phyloP scores from a whole-genome alignment of 1,140 invertebrate genomes.

The Tigriopus japonicus region DNA sequence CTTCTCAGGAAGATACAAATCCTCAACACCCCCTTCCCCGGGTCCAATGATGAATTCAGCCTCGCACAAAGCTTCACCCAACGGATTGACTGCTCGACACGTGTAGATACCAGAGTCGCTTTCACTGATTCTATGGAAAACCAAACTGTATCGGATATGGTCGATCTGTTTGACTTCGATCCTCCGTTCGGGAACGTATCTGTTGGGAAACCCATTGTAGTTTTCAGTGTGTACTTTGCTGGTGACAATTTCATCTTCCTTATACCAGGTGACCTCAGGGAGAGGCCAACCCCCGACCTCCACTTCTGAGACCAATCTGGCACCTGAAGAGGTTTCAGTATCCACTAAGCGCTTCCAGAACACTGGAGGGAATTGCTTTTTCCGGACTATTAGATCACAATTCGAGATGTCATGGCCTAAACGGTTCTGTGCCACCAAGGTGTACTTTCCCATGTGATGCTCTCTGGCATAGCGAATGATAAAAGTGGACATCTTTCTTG shows the following conservation, averaged over 20 bases:
- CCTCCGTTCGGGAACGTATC: constrained; percentile 8
- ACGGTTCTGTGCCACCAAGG: not conserved
- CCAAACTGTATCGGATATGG: constrained; percentile 9
- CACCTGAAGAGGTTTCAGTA: not conserved
- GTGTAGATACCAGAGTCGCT: constrained; percentile 8
- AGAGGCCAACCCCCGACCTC: constrained; percentile 14
- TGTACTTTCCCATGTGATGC: constrained; percentile 12
- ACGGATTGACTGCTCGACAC: constrained; percentile 2
- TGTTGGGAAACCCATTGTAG: constrained; percentile 7
- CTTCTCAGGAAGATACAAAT: constrained; percentile 8
- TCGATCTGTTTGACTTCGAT: constrained; percentile 13
- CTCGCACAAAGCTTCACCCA: constrained; percentile 13
- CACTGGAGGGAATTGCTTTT: constrained; percentile 12
- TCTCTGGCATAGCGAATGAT: constrained; percentile 9
- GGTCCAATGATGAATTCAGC: constrained; percentile 7
- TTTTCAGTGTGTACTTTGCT: constrained; percentile 7
- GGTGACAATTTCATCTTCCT: constrained; percentile 6
- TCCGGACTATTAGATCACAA: constrained; percentile 13
- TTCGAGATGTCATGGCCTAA: not conserved
- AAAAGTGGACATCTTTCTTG: constrained; percentile 9
- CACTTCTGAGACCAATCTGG: not conserved
- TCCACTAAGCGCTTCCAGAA: constrained; percentile 8
- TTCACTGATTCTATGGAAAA: constrained; percentile 1
- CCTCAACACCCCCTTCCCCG: not conserved
- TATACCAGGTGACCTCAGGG: constrained; percentile 12